A percentile compares a stretch with the other conserved stretches of the same genome.
phyloP scores from a whole-genome alignment of 2,888 invertebrate genomes.

The Mantis religiosa region DNA sequence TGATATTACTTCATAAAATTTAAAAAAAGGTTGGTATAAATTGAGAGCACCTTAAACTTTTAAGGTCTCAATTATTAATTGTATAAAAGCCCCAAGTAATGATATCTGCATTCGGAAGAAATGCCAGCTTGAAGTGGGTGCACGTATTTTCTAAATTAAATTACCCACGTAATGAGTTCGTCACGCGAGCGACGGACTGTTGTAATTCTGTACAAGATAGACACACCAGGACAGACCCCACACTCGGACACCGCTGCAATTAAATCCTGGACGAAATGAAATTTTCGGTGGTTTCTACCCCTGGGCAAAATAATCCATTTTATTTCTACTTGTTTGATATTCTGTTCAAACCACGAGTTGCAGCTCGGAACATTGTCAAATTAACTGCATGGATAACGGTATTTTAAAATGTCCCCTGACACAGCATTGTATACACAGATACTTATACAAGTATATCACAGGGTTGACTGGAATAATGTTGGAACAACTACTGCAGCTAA shows the following conservation, averaged over 20 bases:
- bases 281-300: constrained; percentile 18
- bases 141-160: background rate
- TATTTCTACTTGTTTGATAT: constrained; percentile 10
- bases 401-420: background rate
- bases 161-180: background rate
- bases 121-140: background rate
- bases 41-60: too few relatives aligned
- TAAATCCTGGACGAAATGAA: constrained; percentile 18
- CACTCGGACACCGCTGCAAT: background rate
- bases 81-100: background rate
- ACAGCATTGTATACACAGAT: background rate
- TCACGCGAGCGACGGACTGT: background rate
- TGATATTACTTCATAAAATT: too few relatives aligned
- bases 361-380: background rate
- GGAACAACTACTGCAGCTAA: too few relatives aligned
- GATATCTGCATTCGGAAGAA: background rate
- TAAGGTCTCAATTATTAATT: background rate
- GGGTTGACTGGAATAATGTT: too few relatives aligned
- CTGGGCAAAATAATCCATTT: constrained; percentile 18
- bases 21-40: too few relatives aligned
- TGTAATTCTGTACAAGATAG: background rate
- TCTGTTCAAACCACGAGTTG: background rate
- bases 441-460: background rate
- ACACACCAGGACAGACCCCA: background rate
- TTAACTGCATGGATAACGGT: constrained; percentile 12